Base-by-base conservation (phyloP, 2,888 invertebrate genomes). In the Hermaeophaga mercurialis region DNA sequence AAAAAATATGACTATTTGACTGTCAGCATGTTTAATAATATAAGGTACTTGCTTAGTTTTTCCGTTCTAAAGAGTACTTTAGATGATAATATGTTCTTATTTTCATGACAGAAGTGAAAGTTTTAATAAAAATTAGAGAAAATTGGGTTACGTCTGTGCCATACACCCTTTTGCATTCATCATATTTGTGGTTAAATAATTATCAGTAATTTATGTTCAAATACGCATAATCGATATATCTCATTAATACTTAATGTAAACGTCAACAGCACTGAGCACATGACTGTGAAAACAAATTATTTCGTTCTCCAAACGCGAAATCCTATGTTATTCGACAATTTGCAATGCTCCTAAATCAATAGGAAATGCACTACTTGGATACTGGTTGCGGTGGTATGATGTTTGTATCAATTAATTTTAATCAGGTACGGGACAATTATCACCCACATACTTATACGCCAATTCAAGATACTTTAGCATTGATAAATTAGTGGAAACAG, bases 191-290 rank as follows among this genome's bases (percentile, higher is more conserved):
- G 39, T 9, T 12, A 11, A 31, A 39, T 39, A 39, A 39, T 39
- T 18, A 39, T 39, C 11, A 19, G 39, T 39, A 7, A 39, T 39
- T 2, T 39, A 39, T 22, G 39, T 22, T 12, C 19, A 39, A 39
- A 5, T 19, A 9, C 19, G n/a, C n/a, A 39, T 26, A 45, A 45
- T 45, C 31, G 28, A 45, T 45, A 45, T 33, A 15, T 22, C 22
- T 48, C 36, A 48, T 36, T 47, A 36, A 36, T 48, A 48, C 47
- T 36, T 22, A 22, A 48, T 36, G 38, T 19, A 19, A 48, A 48
- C 17, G 47, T 36, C 24, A 48, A 36, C 36, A n/a, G 22, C 47
- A 36, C 34, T 34, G 12, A 9, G 19, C 18, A 47, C 22, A 26
- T 34, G 34, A 12, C 19, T 36, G 14, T 15, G 22, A 48, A 48